Evolutionary conservation across 2,113 vertebrate species (phyloP), one percentile per base, ranked within the genome.

Genomic region (Scartelaos histophorus): DNA sequence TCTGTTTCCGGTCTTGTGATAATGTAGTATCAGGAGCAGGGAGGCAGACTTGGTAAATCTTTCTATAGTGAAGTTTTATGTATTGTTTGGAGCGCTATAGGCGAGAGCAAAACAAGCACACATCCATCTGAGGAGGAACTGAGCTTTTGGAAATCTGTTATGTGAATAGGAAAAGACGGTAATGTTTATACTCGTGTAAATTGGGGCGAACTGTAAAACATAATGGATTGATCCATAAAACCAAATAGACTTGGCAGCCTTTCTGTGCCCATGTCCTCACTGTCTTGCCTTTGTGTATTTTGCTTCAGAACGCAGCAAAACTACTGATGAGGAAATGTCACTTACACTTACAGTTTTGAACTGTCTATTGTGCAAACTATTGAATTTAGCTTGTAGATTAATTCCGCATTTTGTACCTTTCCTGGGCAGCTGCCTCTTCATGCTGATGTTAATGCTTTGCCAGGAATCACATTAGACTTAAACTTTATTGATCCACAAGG

Each of bases 61-160:
- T 69, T 53, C 61, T 53, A 81, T 70, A 75, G 64, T 70, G 34
- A 38, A 60, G 38, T 61, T 70, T 38, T 67, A 21, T 7, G 64
- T 56, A 64, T 67, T 46, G 25, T 83, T 76, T 46, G n/a, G 72
- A 75, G 51, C 49, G 45, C 51, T 45, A 2, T 7, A 13, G 35
- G 70, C 53, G 65, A 69, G 61, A 71, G 58, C 56, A 82, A 35
- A 71, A 61, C 45, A 79, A 34, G 61, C 64, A 72, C 67, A 71
- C n/a, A 58, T 76, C 76, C 34, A 65, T 81, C 72, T 80, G 81
- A 22, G 60, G 57, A 85, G 46, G 67, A 13, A 58, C 72, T 77
- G 46, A 54, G 70, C 73, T 74, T 47, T 1, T 24, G 76, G 58
- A 35, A 57, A 81, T 78, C 35, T 64, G 79, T 70, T 24, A 57